phyloP scores from a whole-genome alignment of 2,888 invertebrate species.

The Cephus sareptanus region DNA sequence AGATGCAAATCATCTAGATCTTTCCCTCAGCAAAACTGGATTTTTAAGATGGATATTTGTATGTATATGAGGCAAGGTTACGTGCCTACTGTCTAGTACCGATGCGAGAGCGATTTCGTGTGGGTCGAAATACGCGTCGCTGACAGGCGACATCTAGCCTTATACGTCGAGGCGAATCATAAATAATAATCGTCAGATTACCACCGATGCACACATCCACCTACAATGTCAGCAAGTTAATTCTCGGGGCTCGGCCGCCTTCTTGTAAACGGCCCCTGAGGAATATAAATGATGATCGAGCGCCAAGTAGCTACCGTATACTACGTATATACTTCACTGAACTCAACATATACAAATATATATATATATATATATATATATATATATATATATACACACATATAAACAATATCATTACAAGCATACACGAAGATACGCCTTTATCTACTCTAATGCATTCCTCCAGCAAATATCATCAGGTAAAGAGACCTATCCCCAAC shows the following conservation, averaged over 20 bases:
- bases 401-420: neutral
- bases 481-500: neutral
- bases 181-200: conserved; percentile 58
- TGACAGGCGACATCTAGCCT: conserved; percentile 46
- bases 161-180: conserved; percentile 48
- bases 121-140: conserved; percentile 41
- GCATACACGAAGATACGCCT: neutral
- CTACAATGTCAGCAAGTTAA: conserved; percentile 36
- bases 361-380: neutral
- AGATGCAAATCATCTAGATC: neutral
- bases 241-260: conserved; percentile 21
- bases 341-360: neutral
- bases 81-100: conserved; percentile 24
- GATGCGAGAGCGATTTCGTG: conserved; percentile 24
- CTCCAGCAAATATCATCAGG: neutral
- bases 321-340: neutral
- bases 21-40: neutral
- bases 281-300: conserved; percentile 5
- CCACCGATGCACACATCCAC: conserved; percentile 34
- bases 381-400: neutral
- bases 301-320: neutral
- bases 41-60: neutral
- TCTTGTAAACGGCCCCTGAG: neutral
- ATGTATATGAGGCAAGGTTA: conserved; percentile 32
- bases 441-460: neutral